These are phyloP conservation scores for Steatornis caripensis DNA, from an alignment of 2,113 vertebrate species.

Conservation along the genomic window DNA sequence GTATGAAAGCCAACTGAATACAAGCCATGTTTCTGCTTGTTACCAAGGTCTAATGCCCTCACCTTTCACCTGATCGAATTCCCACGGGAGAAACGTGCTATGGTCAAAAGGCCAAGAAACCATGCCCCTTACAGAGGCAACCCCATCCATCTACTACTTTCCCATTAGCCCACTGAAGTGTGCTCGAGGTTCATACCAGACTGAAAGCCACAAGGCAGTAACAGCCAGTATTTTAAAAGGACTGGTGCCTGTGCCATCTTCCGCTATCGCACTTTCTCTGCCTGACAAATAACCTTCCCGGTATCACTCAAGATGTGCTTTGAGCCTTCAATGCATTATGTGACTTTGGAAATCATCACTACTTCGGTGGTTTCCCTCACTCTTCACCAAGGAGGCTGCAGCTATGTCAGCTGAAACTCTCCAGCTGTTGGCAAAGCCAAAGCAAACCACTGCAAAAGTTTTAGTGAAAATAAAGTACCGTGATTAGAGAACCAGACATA, in stretches of 20 bases:
- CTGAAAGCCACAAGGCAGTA: neutral
- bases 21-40: neutral
- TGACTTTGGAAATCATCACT: neutral
- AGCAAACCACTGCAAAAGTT: neutral
- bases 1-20: neutral
- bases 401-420: neutral
- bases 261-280: neutral
- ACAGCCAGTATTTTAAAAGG: neutral
- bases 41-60: neutral
- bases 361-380: neutral
- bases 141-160: neutral
- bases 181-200: neutral
- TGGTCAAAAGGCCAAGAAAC: neutral
- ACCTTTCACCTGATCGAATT: neutral
- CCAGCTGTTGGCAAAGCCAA: neutral
- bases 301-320: neutral
- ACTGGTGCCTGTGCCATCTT: neutral
- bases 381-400: neutral
- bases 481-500: neutral
- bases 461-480: neutral
- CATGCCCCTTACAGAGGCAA: neutral
- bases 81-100: fast-evolving
- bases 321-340: neutral
- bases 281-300: neutral
- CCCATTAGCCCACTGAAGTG: neutral